phyloP scores from a whole-genome alignment of 2,888 invertebrate species.

The Perithous albicinctus region DNA sequence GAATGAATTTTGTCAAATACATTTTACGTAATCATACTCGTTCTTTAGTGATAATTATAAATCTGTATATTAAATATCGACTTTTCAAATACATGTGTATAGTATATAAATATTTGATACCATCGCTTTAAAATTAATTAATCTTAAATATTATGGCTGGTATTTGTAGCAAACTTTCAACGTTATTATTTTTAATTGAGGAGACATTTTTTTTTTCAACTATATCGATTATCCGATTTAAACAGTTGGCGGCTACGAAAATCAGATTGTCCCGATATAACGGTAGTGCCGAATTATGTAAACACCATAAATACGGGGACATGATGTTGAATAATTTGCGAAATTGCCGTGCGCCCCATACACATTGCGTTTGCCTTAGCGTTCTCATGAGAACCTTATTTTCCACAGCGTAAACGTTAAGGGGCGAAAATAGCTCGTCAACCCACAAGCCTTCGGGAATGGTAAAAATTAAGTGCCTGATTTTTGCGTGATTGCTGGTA shows the following conservation, averaged over 20 bases:
- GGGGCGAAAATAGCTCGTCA: background rate
- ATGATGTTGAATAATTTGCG: background rate
- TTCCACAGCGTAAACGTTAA: background rate
- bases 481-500: background rate
- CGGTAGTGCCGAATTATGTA: background rate
- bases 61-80: too few relatives aligned
- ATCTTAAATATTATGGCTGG: too few relatives aligned
- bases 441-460: background rate
- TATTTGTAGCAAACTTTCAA: too few relatives aligned
- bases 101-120: too few relatives aligned
- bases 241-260: background rate
- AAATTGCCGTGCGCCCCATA: background rate
- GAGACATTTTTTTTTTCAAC: too few relatives aligned
- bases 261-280: background rate
- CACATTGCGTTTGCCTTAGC: background rate
- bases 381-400: conserved; percentile 1
- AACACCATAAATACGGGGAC: background rate
- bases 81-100: too few relatives aligned
- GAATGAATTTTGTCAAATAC: too few relatives aligned
- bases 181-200: too few relatives aligned
- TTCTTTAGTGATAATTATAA: too few relatives aligned
- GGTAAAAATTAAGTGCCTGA: conserved; percentile 8
- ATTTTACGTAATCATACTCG: too few relatives aligned
- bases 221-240: too few relatives aligned
- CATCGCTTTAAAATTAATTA: too few relatives aligned